A percentile compares a stretch with the other conserved stretches of the same genome.
Conservation (phyloP, 2,888 invertebrate genomes). For the Rotaria socialis region DNA sequence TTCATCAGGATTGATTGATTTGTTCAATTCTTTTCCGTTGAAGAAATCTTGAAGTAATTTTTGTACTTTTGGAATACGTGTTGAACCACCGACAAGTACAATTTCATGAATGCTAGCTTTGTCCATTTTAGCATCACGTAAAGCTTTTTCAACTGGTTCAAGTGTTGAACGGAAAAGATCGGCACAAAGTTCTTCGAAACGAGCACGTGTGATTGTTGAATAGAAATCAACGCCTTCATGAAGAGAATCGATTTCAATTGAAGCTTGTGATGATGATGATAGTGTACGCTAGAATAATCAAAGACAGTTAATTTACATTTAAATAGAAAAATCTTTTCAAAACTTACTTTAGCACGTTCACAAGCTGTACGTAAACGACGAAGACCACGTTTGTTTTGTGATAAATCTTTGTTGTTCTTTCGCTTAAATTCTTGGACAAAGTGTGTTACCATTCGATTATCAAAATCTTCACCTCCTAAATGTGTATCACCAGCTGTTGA, state of each 20-base stretch:
- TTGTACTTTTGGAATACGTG: constrained; percentile 94
- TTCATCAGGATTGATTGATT: constrained; percentile 61
- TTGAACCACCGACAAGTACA: constrained; percentile 81
- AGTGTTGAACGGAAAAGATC: constrained; percentile 91
- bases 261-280: constrained; percentile 63
- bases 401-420: constrained; percentile 60
- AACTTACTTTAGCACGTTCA: constrained; percentile 63
- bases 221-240: constrained; percentile 93
- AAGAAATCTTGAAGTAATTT: constrained; percentile 74
- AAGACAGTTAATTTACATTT: background rate
- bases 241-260: constrained; percentile 87
- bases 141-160: constrained; percentile 90
- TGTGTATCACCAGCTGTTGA: constrained; percentile 93
- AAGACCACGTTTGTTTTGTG: constrained; percentile 77
- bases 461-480: constrained; percentile 78
- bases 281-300: constrained; percentile 60
- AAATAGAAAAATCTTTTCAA: background rate
- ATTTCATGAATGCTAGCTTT: constrained; percentile 74
- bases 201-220: constrained; percentile 85
- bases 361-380: constrained; percentile 86
- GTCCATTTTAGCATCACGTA: constrained; percentile 85
- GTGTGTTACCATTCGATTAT: constrained; percentile 59
- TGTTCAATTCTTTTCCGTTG: constrained; percentile 60
- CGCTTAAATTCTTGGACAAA: constrained; percentile 59
- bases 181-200: constrained; percentile 92